Percentiles rank a stretch among this genome's conserved stretches.
These are phyloP conservation scores for Gadopsis bispinosus DNA, from an alignment of 2,797 vertebrate species.

Conservation along the genomic window DNA sequence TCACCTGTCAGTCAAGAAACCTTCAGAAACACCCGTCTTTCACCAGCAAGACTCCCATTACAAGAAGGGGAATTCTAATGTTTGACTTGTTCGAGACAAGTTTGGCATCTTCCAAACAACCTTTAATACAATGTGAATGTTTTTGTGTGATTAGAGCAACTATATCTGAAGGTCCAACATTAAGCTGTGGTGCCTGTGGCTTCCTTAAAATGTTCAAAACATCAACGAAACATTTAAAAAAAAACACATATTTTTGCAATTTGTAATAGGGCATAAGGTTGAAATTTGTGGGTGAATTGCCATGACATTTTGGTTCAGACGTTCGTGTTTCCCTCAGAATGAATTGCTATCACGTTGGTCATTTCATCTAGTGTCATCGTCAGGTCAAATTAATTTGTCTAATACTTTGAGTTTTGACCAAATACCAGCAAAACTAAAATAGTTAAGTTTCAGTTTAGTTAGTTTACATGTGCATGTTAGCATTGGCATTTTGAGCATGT, in stretches of 20 bases:
- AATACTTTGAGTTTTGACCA: too few species aligned
- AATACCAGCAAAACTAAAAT: too few species aligned
- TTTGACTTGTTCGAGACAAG: background rate
- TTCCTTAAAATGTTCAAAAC: too few species aligned
- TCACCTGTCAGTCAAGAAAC: conserved; percentile 5
- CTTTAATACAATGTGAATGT: background rate
- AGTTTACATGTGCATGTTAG: background rate
- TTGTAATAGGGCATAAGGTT: background rate
- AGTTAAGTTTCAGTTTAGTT: too few species aligned
- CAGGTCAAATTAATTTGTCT: too few species aligned
- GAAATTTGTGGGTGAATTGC: background rate
- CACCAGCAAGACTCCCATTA: conserved; percentile 4
- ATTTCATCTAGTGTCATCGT: too few species aligned
- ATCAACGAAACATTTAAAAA: too few species aligned
- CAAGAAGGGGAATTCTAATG: background rate
- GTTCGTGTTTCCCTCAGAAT: background rate
- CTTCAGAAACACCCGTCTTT: too few species aligned
- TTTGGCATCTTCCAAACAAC: background rate
- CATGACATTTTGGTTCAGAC: background rate
- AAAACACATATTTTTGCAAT: background rate
- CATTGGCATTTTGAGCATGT: too few species aligned
- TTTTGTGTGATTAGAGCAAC: background rate
- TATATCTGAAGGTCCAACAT: background rate
- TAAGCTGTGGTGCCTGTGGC: too few species aligned
- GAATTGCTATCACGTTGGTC: background rate